phyloP scores from a whole-genome alignment of 30 jellyfish, hydroid and myxozoan genomes.

The Aurelia sp. region DNA sequence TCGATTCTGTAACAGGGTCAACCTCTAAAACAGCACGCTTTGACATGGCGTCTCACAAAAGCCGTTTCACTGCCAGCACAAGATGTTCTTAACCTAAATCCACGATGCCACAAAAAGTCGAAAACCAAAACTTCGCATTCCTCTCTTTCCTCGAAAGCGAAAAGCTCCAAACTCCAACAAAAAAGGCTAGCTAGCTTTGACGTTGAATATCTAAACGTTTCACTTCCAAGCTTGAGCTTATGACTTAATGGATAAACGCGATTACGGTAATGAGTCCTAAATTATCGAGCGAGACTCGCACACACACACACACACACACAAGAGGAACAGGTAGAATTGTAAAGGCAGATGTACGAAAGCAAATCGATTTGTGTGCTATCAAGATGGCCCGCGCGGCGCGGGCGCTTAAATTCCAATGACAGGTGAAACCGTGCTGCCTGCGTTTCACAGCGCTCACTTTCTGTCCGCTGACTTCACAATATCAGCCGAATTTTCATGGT shows the following conservation, averaged over 20 bases:
- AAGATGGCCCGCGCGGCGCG: not conserved
- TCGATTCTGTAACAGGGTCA: slow-evolving; percentile 19
- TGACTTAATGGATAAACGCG: slow-evolving; percentile 28
- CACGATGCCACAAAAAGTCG: slow-evolving; percentile 52
- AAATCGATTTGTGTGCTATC: slow-evolving; percentile 23
- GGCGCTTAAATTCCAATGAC: too few species aligned
- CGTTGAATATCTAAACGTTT: not conserved
- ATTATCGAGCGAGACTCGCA: slow-evolving; percentile 12
- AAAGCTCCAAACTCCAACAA: too few species aligned
- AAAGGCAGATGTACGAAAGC: slow-evolving; percentile 51
- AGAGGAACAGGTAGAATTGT: slow-evolving; percentile 36
- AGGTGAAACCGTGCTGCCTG: too few species aligned
- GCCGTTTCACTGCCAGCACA: slow-evolving; percentile 34
- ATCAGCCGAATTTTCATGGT: too few species aligned
- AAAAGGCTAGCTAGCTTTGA: too few species aligned
- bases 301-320: not conserved
- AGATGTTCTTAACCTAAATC: slow-evolving; percentile 40
- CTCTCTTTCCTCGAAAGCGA: not conserved
- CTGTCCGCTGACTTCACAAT: too few species aligned
- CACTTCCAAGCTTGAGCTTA: not conserved
- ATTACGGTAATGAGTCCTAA: slow-evolving; percentile 44
- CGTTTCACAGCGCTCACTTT: too few species aligned
- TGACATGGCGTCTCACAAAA: slow-evolving; percentile 48
- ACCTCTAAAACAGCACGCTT: slow-evolving; percentile 43
- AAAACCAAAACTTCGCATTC: slow-evolving; percentile 3